phyloP scores from a whole-genome alignment of 2,797 vertebrate genomes.

The Enteromius treurensis region DNA sequence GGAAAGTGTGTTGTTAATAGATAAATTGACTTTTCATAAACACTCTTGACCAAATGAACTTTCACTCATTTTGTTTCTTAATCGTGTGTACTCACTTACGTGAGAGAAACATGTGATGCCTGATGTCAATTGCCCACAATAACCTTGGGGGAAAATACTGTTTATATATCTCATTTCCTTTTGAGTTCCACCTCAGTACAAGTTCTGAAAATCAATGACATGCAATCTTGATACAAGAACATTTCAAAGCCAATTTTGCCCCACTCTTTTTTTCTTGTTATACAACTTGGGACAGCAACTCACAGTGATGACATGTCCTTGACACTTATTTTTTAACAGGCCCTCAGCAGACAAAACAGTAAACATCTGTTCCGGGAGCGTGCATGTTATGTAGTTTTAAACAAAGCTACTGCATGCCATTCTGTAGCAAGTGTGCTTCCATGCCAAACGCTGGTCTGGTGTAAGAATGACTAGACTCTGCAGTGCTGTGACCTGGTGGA shows the following conservation, averaged over 20 bases:
- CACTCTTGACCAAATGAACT: constrained; percentile 26
- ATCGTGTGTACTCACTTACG: neutral
- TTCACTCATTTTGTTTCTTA: constrained; percentile 21
- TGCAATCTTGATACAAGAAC: neutral
- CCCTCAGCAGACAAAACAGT: constrained; percentile 60
- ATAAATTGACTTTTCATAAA: constrained; percentile 41
- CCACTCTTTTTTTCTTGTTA: neutral
- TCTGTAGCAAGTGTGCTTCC: constrained; percentile 20
- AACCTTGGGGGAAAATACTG: neutral
- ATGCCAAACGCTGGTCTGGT: constrained; percentile 17
- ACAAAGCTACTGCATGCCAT: constrained; percentile 9
- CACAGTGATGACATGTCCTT: constrained; percentile 26
- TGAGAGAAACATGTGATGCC: constrained; percentile 14
- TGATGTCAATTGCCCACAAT: neutral
- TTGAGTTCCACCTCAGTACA: constrained; percentile 17
- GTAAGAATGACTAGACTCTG: neutral
- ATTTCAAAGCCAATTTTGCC: neutral
- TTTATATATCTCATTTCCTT: constrained; percentile 41
- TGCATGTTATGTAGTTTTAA: constrained; percentile 35
- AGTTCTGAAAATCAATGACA: constrained; percentile 1
- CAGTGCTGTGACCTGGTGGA: constrained; percentile 9
- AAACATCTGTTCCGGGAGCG: constrained; percentile 57
- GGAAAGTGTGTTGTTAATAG: constrained; percentile 38
- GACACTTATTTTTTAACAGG: constrained; percentile 52
- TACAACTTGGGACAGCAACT: neutral